Evolutionary conservation across 2,113 vertebrate species (phyloP), one percentile per base, ranked within the genome.

Genomic region (Pitta sordida): DNA sequence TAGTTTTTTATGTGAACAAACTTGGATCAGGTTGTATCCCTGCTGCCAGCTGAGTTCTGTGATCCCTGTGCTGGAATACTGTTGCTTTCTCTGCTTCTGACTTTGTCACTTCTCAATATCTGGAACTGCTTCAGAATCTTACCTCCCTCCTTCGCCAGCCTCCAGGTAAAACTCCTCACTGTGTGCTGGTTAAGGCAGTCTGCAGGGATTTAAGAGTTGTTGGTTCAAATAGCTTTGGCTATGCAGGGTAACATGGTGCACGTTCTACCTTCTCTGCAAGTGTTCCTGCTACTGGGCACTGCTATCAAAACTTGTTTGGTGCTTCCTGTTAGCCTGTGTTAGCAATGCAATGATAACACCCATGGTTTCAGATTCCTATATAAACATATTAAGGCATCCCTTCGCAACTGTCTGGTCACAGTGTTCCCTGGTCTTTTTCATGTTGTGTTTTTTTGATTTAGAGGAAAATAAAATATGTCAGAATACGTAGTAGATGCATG

Each of bases 141-240:
- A 16, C 15, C 32, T 76, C 15, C 4, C 8, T 46, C 68, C 6
- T 64, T 39, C 0, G 0, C 36, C 9, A 55, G 8, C 18, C 9
- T 63, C 36, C 63, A n/a, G 0, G 22, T 32, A 17, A 36, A 51
- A 18, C 39, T 52, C 36, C 36, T 76, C 2, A 0, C 48, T 79
- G 37, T 2, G 2, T 37, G 43, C 52, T 43, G 26, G 14, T 43
- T 55, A 48, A 37, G 23, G 23, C 39, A 13, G 11, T 34, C 39
- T 19, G 21, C n/a, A 36, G 39, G 16, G 19, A 5, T 67, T 43
- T 48, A 6, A 13, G 43, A n/a, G 34, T 4, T 39, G 15, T 17
- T 41, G 6, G 11, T 78, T 85, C 36, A 19, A 11, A n/a, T 7
- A 74, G 18, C 20, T 71, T 79, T 58, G 36, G 12, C 41, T 20